Base-by-base conservation (phyloP, 2,113 vertebrate species). In the Pelobates fuscus region DNA sequence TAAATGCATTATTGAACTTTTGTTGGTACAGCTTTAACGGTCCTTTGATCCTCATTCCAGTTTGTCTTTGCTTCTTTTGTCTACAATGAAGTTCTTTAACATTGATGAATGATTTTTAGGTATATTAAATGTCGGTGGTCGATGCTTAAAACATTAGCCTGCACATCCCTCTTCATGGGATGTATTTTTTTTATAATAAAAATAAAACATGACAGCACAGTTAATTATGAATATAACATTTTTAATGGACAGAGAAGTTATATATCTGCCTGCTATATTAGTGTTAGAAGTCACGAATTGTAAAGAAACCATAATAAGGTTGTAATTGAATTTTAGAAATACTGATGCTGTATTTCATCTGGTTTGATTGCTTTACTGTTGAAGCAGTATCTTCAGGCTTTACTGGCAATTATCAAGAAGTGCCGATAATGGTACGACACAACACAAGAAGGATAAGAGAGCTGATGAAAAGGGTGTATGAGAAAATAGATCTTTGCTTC, bases 401-500 rank as follows among this genome's bases (percentile, higher is more conserved):
- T 25, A 80, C 81, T 80, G 78, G 80, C 82, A 83, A 87, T 92
- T 90, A 92, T 85, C 87, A 82, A 75, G 20, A 78, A 49, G 15
- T 79, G 70, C 78, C 29, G 32, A 78, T 87, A 88, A 82, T 88
- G 89, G 88, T 77, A 71, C 86, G 67, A 77, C 82, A 84, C 84
- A 86, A 81, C 83, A 78, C 83, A 84, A 87, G 85, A 84, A 87
- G 84, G 85, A 91, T 85, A 87, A 89, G 69, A 76, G 43, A 76
- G 41, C 73, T 84, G 85, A 88, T 88, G 83, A 82, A 88, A 60
- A 82, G 87, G 81, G 79, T 89, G 82, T 91, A 84, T 87, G 92
- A 90, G 91, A 93, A 94, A 95, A 94, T 91, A 92, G 90, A 90
- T 89, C 83, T 87, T 89, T 89, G 89, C 89, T 87, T 89, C 89